Percentiles rank a stretch among this genome's conserved stretches.
Evolutionary conservation across 23 tunicate genomes (phyloP).

Genomic region (Ascidia mentula): DNA sequence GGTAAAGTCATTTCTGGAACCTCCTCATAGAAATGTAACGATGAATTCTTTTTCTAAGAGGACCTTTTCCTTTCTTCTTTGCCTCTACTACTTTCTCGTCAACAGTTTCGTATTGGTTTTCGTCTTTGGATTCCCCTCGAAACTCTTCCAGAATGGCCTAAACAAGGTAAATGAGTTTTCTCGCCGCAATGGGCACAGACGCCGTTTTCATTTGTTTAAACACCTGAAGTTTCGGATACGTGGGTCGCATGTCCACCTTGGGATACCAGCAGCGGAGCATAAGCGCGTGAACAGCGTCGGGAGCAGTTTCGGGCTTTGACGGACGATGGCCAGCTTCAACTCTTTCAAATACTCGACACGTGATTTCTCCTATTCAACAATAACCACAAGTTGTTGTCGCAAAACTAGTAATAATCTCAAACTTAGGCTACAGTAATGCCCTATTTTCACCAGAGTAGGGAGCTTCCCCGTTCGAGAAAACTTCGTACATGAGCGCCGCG

Average conservation of each 20-base stretch:
- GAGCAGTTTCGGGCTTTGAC: not conserved
- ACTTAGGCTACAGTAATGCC: not conserved
- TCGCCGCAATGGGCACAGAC: not conserved
- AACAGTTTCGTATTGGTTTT: no score
- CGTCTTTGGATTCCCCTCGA: no score
- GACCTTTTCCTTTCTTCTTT: not conserved
- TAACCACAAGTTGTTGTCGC: no score
- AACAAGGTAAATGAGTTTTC: not conserved
- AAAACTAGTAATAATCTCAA: no score
- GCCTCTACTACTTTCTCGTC: no score
- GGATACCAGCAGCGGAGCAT: not conserved
- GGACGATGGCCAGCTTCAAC: not conserved
- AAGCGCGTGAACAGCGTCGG: not conserved
- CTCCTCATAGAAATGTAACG: not conserved
- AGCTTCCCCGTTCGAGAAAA: conserved; percentile 61
- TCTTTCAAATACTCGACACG: not conserved
- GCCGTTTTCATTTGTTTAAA: not conserved
- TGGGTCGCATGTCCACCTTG: not conserved
- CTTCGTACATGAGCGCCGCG: conserved; percentile 34
- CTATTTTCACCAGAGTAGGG: conserved; percentile 60
- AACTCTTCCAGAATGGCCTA: no score
- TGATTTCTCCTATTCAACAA: not conserved
- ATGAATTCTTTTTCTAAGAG: not conserved
- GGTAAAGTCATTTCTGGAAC: no score
- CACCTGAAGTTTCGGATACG: not conserved